Percentiles rank a stretch among this genome's conserved stretches.
phyloP scores from a whole-genome alignment of 2,797 vertebrate genomes.

The Pseudotriccus pelzelni region DNA sequence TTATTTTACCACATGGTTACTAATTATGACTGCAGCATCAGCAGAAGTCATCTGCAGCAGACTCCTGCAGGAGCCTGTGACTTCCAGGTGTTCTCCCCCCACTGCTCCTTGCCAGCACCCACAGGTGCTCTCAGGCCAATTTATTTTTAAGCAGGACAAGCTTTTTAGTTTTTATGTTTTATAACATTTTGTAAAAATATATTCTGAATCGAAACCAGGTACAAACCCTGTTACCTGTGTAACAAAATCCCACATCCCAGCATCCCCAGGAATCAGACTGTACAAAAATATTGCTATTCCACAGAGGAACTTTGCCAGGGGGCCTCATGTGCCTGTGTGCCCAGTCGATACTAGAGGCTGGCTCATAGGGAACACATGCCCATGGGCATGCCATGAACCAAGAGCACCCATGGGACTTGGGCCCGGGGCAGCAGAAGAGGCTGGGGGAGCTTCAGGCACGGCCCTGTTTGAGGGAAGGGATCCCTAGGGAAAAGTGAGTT shows the following conservation, averaged over 20 bases:
- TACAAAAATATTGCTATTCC: background rate
- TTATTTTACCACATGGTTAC: rapidly evolving
- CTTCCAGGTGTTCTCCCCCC: background rate
- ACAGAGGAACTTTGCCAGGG: too few species aligned
- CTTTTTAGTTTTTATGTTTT: background rate
- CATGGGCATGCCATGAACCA: rapidly evolving
- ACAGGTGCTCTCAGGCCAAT: rapidly evolving
- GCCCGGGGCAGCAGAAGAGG: background rate
- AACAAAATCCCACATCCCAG: background rate
- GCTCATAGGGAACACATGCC: rapidly evolving
- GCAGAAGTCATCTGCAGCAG: background rate
- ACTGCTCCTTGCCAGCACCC: background rate
- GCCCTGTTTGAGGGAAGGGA: background rate
- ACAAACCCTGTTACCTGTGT: background rate
- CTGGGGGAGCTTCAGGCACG: background rate
- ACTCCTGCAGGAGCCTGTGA: background rate
- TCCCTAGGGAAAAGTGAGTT: background rate
- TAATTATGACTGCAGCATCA: background rate
- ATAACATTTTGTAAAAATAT: background rate
- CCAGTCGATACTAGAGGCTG: background rate
- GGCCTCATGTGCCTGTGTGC: rapidly evolving
- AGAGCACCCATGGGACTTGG: rapidly evolving
- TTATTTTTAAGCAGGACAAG: background rate
- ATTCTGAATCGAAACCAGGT: background rate
- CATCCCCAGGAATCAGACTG: background rate